phyloP scores from a whole-genome alignment of 2,888 invertebrate species.

The Sipha maydis region DNA sequence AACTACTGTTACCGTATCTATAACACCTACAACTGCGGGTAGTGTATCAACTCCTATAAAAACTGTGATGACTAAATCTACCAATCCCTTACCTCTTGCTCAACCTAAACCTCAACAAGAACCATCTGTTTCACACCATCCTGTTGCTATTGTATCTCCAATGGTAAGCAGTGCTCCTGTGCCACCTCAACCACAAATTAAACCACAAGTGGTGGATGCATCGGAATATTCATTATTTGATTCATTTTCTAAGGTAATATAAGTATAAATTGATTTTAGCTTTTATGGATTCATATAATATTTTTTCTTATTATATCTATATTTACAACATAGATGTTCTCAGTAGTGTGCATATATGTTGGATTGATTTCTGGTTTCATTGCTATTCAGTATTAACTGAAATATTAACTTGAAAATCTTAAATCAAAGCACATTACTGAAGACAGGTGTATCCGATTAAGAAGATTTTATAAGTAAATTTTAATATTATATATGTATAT shows the following conservation, averaged over 20 bases:
- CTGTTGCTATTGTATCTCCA: slow-evolving; percentile 66
- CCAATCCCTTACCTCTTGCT: slow-evolving; percentile 51
- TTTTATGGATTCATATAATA: no score
- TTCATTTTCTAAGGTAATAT: slow-evolving; percentile 72
- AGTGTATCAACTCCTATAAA: slow-evolving; percentile 52
- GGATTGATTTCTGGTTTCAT: no score
- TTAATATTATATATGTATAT: slow-evolving; percentile 5
- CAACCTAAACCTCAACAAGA: slow-evolving; percentile 55
- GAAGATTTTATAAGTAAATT: neutral
- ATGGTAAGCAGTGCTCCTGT: slow-evolving; percentile 64
- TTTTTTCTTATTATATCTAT: no score
- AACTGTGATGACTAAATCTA: slow-evolving; percentile 53
- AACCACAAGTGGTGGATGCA: slow-evolving; percentile 62
- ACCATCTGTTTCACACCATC: slow-evolving; percentile 65
- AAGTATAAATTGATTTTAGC: no score
- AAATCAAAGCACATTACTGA: no score
- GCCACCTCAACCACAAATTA: slow-evolving; percentile 61
- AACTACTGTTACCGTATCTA: slow-evolving; percentile 68
- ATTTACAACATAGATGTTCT: no score
- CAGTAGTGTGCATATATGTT: no score
- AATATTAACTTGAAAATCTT: no score
- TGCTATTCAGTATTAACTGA: no score
- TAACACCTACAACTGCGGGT: slow-evolving; percentile 64
- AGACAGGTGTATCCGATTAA: no score
- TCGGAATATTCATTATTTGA: slow-evolving; percentile 88